phyloP scores from a whole-genome alignment of 2,888 invertebrate genomes.

The Hemithea aestivaria region DNA sequence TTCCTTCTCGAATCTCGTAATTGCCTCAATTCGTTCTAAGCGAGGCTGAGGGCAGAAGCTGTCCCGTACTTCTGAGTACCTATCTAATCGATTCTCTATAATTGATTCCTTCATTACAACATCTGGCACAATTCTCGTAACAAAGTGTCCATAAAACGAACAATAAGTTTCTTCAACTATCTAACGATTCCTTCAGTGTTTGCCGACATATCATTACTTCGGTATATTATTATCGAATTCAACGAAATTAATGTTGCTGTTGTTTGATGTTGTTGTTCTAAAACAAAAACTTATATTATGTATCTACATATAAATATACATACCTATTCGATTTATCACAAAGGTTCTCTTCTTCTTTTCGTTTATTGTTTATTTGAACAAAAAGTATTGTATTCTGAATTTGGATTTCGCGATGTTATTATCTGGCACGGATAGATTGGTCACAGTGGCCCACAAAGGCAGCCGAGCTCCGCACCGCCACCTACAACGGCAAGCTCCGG shows the following conservation, averaged over 20 bases:
- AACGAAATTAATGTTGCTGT: too few species aligned
- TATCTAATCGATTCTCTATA: conserved; percentile 59
- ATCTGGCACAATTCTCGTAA: conserved; percentile 31
- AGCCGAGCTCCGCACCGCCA: conserved; percentile 41
- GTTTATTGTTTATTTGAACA: conserved; percentile 28
- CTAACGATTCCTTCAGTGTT: conserved; percentile 9
- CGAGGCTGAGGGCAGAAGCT: conserved; percentile 50
- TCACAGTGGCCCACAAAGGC: conserved; percentile 63
- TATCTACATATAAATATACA: too few species aligned
- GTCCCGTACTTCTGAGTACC: conserved; percentile 28
- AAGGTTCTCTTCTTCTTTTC: conserved; percentile 7
- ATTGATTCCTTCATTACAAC: conserved; percentile 51
- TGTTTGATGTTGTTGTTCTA: too few species aligned
- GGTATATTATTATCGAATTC: conserved; percentile 14
- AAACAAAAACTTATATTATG: too few species aligned
- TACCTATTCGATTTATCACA: conserved; percentile 5
- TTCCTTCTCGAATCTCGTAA: conserved; percentile 66
- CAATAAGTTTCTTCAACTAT: conserved; percentile 21
- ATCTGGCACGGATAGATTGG: conserved; percentile 61
- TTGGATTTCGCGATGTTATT: conserved; percentile 60
- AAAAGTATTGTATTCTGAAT: conserved; percentile 29
- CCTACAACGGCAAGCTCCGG: conserved; percentile 49
- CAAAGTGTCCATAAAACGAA: conserved; percentile 30
- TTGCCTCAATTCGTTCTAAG: conserved; percentile 74
- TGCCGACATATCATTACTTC: conserved; percentile 15